Evolutionary conservation across 2,888 invertebrate genomes (phyloP), one percentile per base, ranked within the genome.

Genomic region (Leucophenga montana): DNA sequence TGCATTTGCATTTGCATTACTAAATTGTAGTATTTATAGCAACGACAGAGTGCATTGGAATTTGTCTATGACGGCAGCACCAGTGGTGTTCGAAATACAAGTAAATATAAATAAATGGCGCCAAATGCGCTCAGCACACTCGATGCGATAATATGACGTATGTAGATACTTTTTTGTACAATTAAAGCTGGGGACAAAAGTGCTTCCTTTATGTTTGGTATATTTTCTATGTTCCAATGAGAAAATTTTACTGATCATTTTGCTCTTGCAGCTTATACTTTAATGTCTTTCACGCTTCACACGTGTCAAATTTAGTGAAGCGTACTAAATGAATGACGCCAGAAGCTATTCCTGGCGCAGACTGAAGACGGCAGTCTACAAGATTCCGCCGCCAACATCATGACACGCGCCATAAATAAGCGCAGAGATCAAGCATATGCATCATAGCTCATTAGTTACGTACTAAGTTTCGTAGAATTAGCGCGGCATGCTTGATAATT

Each of bases 81-180:
- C n/a, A n/a, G n/a, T n/a, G n/a, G 72, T 67, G 66, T 77, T 79
- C 76, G 76, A 77, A 81, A 79, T 31, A 68, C 56, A 67, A 31
- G 22, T 16, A 69, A 54, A 84, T 73, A 75, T 77, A 77, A 73
- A 76, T 73, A 74, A 80, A 77, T 75, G 83, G 83, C 83, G 83
- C 84, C 83, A 82, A 78, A 74, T 78, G 79, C 75, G 75, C 61
- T 39, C 39, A 39, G 39, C 39, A 39, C 39, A 39, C 9, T 39
- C 39, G 8, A 5, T 39, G 11, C 11, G 39, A 27, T 27, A 27
- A 27, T 39, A 61, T 61, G 61, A 56, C 39, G 44, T 33, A 16
- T 22, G 39, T 5, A 31, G 59, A 5, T 59, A 59, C 27, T 16
- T 61, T 31, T 27, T 27, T 27, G 27, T 27, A 3, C 27, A 27